Conservation (phyloP, 2,113 vertebrate genomes). For the Tupaia chinensis region DNA sequence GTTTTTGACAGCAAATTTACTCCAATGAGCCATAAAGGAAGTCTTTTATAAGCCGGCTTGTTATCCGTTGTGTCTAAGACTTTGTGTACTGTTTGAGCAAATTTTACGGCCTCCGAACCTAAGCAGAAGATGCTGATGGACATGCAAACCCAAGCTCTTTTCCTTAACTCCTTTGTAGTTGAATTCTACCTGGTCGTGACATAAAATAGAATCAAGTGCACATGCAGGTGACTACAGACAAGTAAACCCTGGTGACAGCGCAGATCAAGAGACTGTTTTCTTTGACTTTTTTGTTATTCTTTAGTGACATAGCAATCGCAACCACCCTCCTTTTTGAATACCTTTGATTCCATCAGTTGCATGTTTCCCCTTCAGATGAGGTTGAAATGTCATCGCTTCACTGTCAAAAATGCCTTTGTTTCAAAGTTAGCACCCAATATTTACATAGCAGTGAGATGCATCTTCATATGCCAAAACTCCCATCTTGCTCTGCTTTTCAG, state of each 20-base stretch:
- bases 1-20: constrained; percentile 86
- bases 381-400: constrained; percentile 62
- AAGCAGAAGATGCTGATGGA: constrained; percentile 63
- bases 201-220: constrained; percentile 69
- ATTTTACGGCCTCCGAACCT: constrained; percentile 74
- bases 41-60: constrained; percentile 70
- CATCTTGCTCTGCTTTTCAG: constrained; percentile 53
- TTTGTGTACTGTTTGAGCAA: constrained; percentile 77
- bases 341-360: constrained; percentile 67
- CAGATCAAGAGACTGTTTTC: constrained; percentile 48
- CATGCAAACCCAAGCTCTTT: constrained; percentile 72
- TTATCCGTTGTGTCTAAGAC: constrained; percentile 78
- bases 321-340: constrained; percentile 43
- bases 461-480: not conserved
- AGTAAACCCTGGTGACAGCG: constrained; percentile 68
- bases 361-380: constrained; percentile 49
- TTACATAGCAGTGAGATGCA: constrained; percentile 53
- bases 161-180: constrained; percentile 65
- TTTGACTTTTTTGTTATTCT: constrained; percentile 65
- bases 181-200: constrained; percentile 69
- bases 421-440: constrained; percentile 73
- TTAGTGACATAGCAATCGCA: constrained; percentile 59
- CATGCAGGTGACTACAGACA: constrained; percentile 41
- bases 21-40: constrained; percentile 85
- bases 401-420: constrained; percentile 73